Evolutionary conservation across 2,113 vertebrate genomes (phyloP), one percentile per base, ranked within the genome.

Genomic region (Myodes glareolus): DNA sequence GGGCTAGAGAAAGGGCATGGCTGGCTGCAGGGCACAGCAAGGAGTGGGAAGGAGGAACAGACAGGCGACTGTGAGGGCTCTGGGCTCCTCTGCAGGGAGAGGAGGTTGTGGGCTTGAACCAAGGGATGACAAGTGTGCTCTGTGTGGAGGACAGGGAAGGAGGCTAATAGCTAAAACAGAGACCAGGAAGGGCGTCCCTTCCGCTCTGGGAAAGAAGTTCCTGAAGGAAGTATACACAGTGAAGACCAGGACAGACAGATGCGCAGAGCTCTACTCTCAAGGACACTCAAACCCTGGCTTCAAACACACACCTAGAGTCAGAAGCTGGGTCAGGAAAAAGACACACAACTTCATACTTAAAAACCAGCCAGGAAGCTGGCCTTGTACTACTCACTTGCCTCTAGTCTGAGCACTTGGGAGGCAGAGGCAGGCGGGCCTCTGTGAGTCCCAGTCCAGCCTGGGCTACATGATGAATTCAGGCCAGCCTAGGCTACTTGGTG

Each of bases 31-130:
- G 27, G 31, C 65, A 9, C 5, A 14, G 21, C 84, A 4, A 39
- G 1, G 0, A 1, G 88, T 0, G 0, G 5, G 17, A 6, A n/a
- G 25, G 50, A 3, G 16, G 42, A 23, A 21, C n/a, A 9, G 73
- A 14, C 33, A 10, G 12, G 4, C 11, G 63, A 0, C 12, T 7
- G 36, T 31, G 52, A 80, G 52, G 76, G 16, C 80, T 6, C 8
- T 10, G 78, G 63, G 63, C 25, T 55, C 31, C 81, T 63, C 45
- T 52, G 6, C 39, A 39, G 50, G 50, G 36, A 17, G 9, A 23
- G 5, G 7, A 33, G 33, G 1, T 31, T 17, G 52, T 16, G 31
- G 36, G 29, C 67, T 65, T 3, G 67, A 12, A 13, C 52, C 55
- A 72, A 65, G 10, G 42, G 47, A 50, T 5, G n/a, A 25, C 21